These are phyloP conservation scores for Pantherophis alleghaniensis DNA, from an alignment of 2,797 vertebrate species.

Conservation along the genomic window DNA sequence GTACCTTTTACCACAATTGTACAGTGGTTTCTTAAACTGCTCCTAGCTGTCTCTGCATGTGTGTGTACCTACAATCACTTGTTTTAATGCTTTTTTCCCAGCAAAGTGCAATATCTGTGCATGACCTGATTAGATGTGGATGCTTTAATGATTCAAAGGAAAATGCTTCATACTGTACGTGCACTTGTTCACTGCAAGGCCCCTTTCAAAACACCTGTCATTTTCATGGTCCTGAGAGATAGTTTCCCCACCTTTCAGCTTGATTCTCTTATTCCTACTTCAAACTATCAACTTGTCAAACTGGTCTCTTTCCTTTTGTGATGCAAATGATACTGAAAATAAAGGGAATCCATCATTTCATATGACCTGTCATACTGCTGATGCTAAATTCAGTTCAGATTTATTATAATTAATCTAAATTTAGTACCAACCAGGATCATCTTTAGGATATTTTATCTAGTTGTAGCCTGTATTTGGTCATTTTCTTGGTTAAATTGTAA, in stretches of 20 bases:
- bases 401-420: background rate
- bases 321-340: background rate
- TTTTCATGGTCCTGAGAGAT: background rate
- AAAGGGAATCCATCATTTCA: background rate
- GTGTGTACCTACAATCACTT: background rate
- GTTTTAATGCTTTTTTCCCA: background rate
- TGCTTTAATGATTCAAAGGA: background rate
- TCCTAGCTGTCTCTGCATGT: background rate
- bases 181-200: background rate
- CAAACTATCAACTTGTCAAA: background rate
- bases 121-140: background rate
- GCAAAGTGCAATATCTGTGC: background rate
- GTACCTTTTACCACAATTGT: background rate
- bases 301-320: background rate
- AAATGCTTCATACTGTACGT: background rate
- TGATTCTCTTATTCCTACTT: background rate
- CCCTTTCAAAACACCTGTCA: background rate
- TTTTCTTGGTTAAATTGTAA: conserved; percentile 1
- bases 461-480: background rate
- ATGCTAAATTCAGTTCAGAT: background rate
- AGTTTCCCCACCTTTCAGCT: background rate
- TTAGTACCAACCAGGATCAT: background rate
- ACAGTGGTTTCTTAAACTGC: background rate
- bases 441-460: background rate
- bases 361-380: background rate